Evolutionary conservation across 2,113 vertebrate genomes (phyloP).

Genomic region (Cygnus atratus): DNA sequence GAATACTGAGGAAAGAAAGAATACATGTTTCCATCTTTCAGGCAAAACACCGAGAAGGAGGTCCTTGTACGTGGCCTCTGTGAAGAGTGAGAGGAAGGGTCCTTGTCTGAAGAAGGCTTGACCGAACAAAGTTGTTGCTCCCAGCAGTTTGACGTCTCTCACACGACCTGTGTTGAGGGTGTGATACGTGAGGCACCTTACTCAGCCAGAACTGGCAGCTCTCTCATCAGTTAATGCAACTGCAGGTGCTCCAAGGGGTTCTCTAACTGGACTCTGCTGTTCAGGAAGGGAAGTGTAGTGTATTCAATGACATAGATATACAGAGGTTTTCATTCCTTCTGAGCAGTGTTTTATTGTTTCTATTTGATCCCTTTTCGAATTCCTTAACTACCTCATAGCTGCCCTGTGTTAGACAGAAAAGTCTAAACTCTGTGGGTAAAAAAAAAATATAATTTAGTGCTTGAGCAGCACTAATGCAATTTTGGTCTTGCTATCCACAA

Average conservation of each 20-base stretch:
- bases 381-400: background rate
- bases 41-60: background rate
- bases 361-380: background rate
- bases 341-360: background rate
- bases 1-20: background rate
- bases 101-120: background rate
- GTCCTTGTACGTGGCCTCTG: background rate
- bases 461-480: background rate
- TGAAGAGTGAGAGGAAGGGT: background rate
- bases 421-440: background rate
- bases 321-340: background rate
- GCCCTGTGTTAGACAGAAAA: background rate
- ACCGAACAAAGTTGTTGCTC: background rate
- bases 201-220: background rate
- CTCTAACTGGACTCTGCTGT: background rate
- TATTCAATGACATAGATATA: too few relatives aligned
- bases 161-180: background rate
- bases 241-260: background rate
- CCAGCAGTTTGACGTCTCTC: background rate
- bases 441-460: background rate
- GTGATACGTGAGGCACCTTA: background rate
- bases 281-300: background rate
- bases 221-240: background rate
- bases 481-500: background rate
- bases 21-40: background rate